Conservation (phyloP, 2,797 vertebrate species). For the Discoglossus pictus region DNA sequence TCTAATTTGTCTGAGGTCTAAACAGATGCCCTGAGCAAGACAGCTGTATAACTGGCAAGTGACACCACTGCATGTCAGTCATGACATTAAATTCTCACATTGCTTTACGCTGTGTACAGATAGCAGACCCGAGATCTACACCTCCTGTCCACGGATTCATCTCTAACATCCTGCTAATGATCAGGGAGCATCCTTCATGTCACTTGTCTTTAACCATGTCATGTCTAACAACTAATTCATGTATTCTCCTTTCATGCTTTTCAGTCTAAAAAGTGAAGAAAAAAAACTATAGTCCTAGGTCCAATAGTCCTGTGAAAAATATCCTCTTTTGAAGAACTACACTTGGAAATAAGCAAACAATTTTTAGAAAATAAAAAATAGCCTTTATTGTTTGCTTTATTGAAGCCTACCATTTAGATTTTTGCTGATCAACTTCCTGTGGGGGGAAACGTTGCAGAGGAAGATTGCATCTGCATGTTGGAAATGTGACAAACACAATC, state of each 20-base stretch:
- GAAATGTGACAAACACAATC: no score
- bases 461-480: no score
- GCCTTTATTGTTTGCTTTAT: no score
- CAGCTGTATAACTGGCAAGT: conserved; percentile 49
- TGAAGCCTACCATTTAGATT: no score
- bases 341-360: no score
- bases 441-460: no score
- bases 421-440: no score
- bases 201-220: conserved; percentile 34
- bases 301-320: no score
- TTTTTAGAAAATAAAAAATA: no score
- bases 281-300: no score
- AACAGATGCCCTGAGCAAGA: conserved; percentile 48
- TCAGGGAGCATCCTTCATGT: conserved; percentile 22
- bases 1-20: conserved; percentile 48
- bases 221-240: conserved; percentile 19
- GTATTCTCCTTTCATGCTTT: conserved; percentile 12
- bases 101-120: conserved; percentile 49
- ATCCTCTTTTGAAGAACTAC: no score
- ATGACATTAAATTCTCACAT: conserved; percentile 52
- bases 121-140: conserved; percentile 47
- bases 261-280: no score
- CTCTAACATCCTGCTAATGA: conserved; percentile 41
- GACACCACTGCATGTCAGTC: conserved; percentile 44
- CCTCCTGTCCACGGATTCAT: conserved; percentile 46